Conservation (phyloP, 2,888 invertebrate species). For the Sarcophaga subvicina region DNA sequence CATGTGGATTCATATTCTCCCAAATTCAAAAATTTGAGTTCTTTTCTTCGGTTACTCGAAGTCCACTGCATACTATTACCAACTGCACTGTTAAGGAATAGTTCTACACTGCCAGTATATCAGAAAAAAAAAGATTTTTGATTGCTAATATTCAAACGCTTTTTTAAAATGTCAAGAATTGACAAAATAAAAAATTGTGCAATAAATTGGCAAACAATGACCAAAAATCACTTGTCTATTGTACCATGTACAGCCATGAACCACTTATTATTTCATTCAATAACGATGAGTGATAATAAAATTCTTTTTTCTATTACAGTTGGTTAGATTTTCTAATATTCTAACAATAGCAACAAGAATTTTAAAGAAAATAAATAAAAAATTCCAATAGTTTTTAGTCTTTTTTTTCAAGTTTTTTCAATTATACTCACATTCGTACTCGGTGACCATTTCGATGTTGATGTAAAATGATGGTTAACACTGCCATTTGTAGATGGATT, state of each 20-base stretch:
- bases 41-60: no score
- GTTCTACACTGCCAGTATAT: no score
- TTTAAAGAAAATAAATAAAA: slow-evolving; percentile 24
- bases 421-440: slow-evolving; percentile 80
- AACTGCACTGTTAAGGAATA: no score
- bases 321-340: neutral
- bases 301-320: neutral
- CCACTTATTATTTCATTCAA: slow-evolving; percentile 11
- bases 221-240: neutral
- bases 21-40: no score
- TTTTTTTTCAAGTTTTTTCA: slow-evolving; percentile 24
- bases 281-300: slow-evolving; percentile 42
- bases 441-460: slow-evolving; percentile 81
- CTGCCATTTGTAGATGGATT: slow-evolving; percentile 69
- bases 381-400: slow-evolving; percentile 24
- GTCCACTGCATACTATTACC: no score
- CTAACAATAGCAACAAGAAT: slow-evolving; percentile 1
- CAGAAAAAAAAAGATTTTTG: no score
- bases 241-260: neutral
- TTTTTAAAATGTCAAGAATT: no score
- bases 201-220: slow-evolving; percentile 19
- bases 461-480: slow-evolving; percentile 78
- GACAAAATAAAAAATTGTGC: neutral
- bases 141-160: no score
- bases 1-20: no score